A percentile compares a stretch with the other conserved stretches of the same genome.
phyloP scores from a whole-genome alignment of 2,888 invertebrate species.

The Tryphoninae sp. region DNA sequence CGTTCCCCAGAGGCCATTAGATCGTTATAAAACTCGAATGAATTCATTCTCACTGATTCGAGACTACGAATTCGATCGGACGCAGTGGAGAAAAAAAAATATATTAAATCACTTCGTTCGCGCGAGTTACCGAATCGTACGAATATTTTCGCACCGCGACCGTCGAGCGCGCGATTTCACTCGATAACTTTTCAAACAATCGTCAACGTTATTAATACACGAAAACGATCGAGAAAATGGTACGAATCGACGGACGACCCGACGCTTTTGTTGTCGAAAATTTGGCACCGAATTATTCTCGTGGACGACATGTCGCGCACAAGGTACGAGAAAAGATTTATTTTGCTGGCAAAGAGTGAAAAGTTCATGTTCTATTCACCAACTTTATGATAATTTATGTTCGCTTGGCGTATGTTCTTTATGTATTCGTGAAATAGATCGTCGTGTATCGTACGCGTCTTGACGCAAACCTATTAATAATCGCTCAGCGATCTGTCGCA shows the following conservation, averaged over 20 bases:
- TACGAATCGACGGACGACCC: background rate
- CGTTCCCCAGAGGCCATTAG: background rate
- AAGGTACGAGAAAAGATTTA: background rate
- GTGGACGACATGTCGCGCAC: background rate
- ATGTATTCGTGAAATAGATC: background rate
- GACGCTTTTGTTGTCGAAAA: conserved; percentile 34
- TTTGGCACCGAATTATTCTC: conserved; percentile 24
- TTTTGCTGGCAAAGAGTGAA: background rate
- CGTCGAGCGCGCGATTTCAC: too few species aligned
- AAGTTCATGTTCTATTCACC: conserved; percentile 6
- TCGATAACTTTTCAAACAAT: too few species aligned
- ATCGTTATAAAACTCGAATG: background rate
- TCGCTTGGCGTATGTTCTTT: conserved; percentile 30
- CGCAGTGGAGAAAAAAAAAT: conserved; percentile 7
- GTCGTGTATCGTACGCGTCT: background rate
- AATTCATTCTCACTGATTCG: background rate
- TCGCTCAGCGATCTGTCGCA: background rate
- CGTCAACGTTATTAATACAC: conserved; percentile 4
- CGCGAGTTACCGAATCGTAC: background rate
- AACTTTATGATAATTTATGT: conserved; percentile 45
- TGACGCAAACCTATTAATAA: conserved; percentile 41
- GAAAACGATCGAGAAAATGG: conserved; percentile 1
- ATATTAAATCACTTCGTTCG: background rate
- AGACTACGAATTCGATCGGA: conserved; percentile 12
- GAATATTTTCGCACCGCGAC: background rate